Conservation (phyloP, 92 coral and sea anemone genomes). For the Metridium senile region DNA sequence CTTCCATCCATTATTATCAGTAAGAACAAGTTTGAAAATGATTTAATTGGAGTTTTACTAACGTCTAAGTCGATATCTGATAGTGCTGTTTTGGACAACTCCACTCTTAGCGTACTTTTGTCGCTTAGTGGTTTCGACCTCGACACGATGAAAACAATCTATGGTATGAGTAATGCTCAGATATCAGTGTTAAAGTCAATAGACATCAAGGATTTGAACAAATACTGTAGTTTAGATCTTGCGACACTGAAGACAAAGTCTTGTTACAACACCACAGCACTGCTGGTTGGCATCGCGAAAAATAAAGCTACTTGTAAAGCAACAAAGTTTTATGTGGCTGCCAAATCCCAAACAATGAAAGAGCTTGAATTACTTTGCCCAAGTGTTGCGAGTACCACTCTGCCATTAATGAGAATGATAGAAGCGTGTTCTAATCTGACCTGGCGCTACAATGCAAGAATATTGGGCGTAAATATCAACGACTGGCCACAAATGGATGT, state of each 20-base stretch:
- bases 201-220: conserved; percentile 34
- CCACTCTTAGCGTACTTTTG: conserved; percentile 37
- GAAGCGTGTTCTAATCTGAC: conserved; percentile 54
- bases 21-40: conserved; percentile 48
- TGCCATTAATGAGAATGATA: conserved; percentile 52
- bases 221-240: conserved; percentile 44
- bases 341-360: conserved; percentile 24
- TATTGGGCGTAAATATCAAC: conserved; percentile 42
- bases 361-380: conserved; percentile 31
- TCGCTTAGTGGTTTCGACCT: conserved; percentile 30
- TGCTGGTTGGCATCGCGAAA: conserved; percentile 41
- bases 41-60: conserved; percentile 38
- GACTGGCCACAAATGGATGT: conserved; percentile 59
- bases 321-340: conserved; percentile 51
- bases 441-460: conserved; percentile 64
- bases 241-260: conserved; percentile 29
- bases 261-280: conserved; percentile 32
- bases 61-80: conserved; percentile 38
- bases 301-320: conserved; percentile 30
- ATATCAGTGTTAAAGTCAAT: conserved; percentile 26
- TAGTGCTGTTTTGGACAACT: conserved; percentile 24
- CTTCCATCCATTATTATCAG: conserved; percentile 15
- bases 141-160: conserved; percentile 29
- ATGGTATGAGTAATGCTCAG: conserved; percentile 13
- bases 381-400: conserved; percentile 30